Conservation (phyloP, 2,888 invertebrate genomes). For the Endotricha flammealis region DNA sequence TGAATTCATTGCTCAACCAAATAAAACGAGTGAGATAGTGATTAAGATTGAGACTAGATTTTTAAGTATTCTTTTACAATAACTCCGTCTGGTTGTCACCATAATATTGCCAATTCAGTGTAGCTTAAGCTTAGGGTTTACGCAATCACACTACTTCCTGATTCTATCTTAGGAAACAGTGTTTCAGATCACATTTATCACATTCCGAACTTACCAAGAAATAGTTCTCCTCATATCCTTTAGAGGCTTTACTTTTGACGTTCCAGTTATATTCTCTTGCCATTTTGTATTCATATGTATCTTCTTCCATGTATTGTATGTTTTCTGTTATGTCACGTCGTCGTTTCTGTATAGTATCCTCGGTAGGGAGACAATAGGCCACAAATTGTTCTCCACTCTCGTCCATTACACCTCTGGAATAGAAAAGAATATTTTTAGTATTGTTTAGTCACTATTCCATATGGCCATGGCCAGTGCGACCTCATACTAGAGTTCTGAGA, state of each 20-base stretch:
- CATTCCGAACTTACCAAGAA: conserved; percentile 88
- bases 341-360: conserved; percentile 93
- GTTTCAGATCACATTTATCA: no score
- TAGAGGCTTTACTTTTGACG: conserved; percentile 96
- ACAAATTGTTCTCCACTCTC: conserved; percentile 99
- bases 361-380: conserved; percentile 97
- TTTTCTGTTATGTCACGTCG: conserved; percentile 87
- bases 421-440: conserved; percentile 8
- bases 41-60: conserved; percentile 3
- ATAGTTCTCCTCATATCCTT: conserved; percentile 98
- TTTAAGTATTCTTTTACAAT: no score
- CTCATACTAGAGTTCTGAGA: no score
- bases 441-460: no score
- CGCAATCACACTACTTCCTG: no score
- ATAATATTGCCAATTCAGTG: no score
- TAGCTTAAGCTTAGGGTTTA: no score
- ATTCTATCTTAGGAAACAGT: no score
- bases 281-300: conserved; percentile 97
- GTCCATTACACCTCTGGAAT: conserved; percentile 96
- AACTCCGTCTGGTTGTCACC: no score
- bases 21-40: background rate
- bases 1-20: no score
- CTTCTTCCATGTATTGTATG: conserved; percentile 90
- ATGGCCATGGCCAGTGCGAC: no score
- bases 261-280: conserved; percentile 99